A percentile compares a stretch with the other conserved stretches of the same genome.
Conservation (phyloP, 1,140 invertebrate species). For the Ceratoteleas bidentatus region DNA sequence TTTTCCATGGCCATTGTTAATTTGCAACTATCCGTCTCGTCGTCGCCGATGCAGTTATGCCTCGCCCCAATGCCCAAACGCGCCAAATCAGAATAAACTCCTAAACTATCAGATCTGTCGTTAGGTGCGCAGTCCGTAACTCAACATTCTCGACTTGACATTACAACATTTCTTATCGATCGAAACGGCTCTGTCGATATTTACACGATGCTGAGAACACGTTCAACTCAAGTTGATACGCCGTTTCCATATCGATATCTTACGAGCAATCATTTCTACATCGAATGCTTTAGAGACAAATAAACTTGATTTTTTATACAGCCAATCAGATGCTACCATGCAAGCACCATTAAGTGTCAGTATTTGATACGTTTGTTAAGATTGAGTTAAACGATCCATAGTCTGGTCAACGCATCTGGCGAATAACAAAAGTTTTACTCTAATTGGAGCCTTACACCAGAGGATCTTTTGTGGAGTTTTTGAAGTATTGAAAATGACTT, state of each 20-base stretch:
- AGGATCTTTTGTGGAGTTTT: no score
- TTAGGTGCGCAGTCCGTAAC: conserved; percentile 45
- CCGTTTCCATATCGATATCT: conserved; percentile 8
- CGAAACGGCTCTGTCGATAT: neutral
- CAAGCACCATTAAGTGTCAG: conserved; percentile 27
- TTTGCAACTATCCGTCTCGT: conserved; percentile 67
- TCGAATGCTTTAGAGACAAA: conserved; percentile 9
- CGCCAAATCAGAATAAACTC: conserved; percentile 73
- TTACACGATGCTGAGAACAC: conserved; percentile 2
- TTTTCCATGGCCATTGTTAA: conserved; percentile 75
- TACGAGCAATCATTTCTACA: neutral
- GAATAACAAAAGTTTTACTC: conserved; percentile 9
- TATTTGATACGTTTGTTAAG: conserved; percentile 24
- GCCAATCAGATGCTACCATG: conserved; percentile 45
- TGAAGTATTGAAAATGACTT: no score
- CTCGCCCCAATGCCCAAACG: conserved; percentile 68
- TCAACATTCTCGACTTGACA: conserved; percentile 21
- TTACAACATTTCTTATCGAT: conserved; percentile 18
- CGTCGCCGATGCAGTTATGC: conserved; percentile 70
- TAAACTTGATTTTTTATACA: conserved; percentile 20
- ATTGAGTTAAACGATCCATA: conserved; percentile 11
- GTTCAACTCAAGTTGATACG: neutral
- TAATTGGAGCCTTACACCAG: no score
- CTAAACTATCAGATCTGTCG: conserved; percentile 70
- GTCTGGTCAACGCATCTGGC: conserved; percentile 9